Percentiles rank a stretch among this genome's conserved stretches.
phyloP scores from a whole-genome alignment of 2,113 vertebrate species.

The Psittacula cyanocephala region DNA sequence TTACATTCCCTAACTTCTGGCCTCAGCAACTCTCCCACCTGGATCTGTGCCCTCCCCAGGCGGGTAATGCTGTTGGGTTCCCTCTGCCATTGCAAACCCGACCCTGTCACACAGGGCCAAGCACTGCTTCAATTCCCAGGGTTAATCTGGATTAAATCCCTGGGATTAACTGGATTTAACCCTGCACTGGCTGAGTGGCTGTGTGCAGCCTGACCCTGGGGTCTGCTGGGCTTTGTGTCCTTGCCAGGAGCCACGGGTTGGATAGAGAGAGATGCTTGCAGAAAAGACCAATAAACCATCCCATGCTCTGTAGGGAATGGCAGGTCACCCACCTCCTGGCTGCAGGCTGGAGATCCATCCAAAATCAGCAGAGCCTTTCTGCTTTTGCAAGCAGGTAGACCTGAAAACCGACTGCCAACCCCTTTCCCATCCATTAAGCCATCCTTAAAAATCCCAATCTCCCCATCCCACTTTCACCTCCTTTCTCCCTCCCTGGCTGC shows the following conservation, averaged over 20 bases:
- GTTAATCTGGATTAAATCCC: constrained; percentile 11
- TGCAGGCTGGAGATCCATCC: background rate
- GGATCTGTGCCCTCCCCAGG: background rate
- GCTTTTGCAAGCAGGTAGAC: background rate
- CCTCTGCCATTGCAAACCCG: background rate
- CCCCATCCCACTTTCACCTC: background rate
- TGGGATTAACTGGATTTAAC: constrained; percentile 14
- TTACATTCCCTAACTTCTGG: background rate
- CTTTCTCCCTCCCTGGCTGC: background rate
- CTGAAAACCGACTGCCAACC: background rate
- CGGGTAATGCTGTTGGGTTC: background rate
- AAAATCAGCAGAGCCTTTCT: background rate
- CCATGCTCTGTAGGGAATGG: accelerated
- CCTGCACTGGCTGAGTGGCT: background rate
- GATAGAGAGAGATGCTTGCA: background rate
- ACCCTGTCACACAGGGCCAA: background rate
- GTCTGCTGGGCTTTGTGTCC: background rate
- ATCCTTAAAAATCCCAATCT: background rate
- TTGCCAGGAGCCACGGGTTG: background rate
- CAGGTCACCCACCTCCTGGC: accelerated
- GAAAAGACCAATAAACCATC: background rate
- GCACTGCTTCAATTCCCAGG: background rate
- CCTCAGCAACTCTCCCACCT: background rate
- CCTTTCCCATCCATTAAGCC: background rate
- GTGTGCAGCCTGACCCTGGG: background rate